Evolutionary conservation across 2,113 vertebrate species (phyloP), one percentile per base, ranked within the genome.

Genomic region (Calyptommatus sinebrachiatus): DNA sequence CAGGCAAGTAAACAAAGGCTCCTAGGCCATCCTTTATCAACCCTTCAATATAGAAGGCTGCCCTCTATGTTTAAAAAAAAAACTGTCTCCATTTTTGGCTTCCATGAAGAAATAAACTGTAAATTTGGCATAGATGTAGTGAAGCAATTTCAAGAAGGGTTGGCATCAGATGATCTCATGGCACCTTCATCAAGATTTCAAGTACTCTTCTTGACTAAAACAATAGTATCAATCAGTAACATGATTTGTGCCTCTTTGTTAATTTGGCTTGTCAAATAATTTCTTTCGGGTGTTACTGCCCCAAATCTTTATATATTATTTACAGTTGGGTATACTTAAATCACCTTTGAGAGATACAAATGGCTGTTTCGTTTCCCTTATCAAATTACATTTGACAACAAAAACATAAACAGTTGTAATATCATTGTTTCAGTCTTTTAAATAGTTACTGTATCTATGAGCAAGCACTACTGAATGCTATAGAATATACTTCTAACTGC

Each of bases 131-230:
- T 77, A 46, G 46, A 53, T 68, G 65, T 21, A 68, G 24, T 53
- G 18, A 53, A 77, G 50, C 31, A 18, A 67, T 77, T 77, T 28
- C 46, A 24, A 21, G 31, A 20, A 67, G 63, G 24, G 21, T 20
- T 77, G 65, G 63, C 41, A 67, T 68, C 76, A 68, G n/a, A 77
- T 67, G 75, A 31, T 29, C 28, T n/a, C 18, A 31, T 50, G 31
- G 75, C 29, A 29, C 16, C 21, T 8, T 66, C 41, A 29, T 16
- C 63, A 28, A 67, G 29, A 41, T 18, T 67, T 77, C 46, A 31
- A n/a, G 67, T 77, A 77, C 75, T 77, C 48, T 50, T 45, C 20
- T 20, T 53, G 65, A 68, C 68, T 77, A 67, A 77, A 77, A 77
- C 76, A 12, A 29, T 53, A 22, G n/a, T 31, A 46, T 29, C 11